These are phyloP conservation scores for Octomys mimax DNA, from an alignment of 2,797 vertebrate species.

Conservation along the genomic window DNA sequence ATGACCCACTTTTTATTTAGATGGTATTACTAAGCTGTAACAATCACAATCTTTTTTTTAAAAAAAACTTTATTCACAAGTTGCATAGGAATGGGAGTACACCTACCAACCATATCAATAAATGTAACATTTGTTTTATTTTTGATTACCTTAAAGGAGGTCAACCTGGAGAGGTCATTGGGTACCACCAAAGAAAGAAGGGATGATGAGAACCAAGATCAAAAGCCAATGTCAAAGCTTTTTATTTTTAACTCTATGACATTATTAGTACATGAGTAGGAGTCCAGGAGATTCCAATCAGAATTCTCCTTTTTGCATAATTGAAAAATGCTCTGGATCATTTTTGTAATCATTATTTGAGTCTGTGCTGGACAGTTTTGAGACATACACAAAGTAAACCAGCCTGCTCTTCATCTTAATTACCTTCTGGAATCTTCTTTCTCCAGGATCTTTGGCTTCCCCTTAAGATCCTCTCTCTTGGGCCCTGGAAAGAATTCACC, in stretches of 20 bases:
- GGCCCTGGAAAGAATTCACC: background rate
- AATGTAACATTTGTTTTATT: conserved; percentile 44
- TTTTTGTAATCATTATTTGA: conserved; percentile 47
- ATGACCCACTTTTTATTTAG: conserved; percentile 22
- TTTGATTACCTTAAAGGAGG: conserved; percentile 36
- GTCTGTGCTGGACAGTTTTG: conserved; percentile 41
- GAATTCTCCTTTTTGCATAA: background rate
- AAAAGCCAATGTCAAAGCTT: conserved; percentile 40
- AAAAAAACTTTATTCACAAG: conserved; percentile 23
- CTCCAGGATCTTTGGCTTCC: background rate
- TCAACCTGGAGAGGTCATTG: background rate
- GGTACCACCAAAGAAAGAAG: background rate
- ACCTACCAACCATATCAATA: background rate
- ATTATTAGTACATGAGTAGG: conserved; percentile 30
- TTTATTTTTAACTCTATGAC: conserved; percentile 49
- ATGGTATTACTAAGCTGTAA: background rate
- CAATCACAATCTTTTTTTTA: background rate
- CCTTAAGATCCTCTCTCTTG: background rate
- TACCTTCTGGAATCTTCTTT: conserved; percentile 33
- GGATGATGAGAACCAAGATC: background rate
- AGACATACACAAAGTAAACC: background rate
- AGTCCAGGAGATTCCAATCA: conserved; percentile 42
- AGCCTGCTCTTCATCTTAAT: conserved; percentile 57
- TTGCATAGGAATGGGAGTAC: conserved; percentile 2
- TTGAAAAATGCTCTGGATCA: conserved; percentile 57